phyloP scores from a whole-genome alignment of 2,797 vertebrate species.

The Triplophysa yarkandensis region DNA sequence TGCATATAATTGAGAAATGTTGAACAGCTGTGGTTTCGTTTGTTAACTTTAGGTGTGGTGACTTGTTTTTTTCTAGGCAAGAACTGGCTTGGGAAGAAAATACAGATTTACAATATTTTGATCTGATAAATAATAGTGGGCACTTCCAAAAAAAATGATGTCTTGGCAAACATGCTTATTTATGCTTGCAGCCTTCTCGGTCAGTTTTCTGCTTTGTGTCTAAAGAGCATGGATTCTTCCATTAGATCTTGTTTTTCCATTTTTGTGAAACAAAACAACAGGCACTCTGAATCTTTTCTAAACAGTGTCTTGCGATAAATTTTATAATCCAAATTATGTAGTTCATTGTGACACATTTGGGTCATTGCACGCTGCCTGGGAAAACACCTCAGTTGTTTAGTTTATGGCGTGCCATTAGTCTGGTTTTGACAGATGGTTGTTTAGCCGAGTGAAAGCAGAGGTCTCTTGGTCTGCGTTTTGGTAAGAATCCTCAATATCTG shows the following conservation, averaged over 20 bases:
- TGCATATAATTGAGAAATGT: conserved; percentile 31
- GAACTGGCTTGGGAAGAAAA: not conserved
- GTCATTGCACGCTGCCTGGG: not conserved
- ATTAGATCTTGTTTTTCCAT: not conserved
- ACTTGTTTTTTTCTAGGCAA: not conserved
- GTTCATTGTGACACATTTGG: conserved; percentile 2
- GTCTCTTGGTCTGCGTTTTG: conserved; percentile 16
- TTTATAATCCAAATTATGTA: not conserved
- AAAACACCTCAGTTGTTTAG: not conserved
- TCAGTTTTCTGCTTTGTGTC: not conserved
- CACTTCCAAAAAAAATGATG: no score
- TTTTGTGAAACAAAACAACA: not conserved
- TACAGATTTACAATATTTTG: no score
- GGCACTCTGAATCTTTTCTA: not conserved
- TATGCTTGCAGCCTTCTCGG: no score
- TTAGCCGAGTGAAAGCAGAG: conserved; percentile 13
- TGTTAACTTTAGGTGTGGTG: conserved; percentile 14
- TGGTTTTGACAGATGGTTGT: conserved; percentile 15
- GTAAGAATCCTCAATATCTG: conserved; percentile 7
- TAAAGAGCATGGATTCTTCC: not conserved
- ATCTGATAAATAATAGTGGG: no score
- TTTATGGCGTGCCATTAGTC: conserved; percentile 5
- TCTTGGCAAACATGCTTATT: no score
- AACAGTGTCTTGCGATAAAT: not conserved
- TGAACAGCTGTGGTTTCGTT: conserved; percentile 1